Evolutionary conservation across 2,888 invertebrate genomes (phyloP), one percentile per base, ranked within the genome.

Genomic region (Scotopteryx bipunctaria): DNA sequence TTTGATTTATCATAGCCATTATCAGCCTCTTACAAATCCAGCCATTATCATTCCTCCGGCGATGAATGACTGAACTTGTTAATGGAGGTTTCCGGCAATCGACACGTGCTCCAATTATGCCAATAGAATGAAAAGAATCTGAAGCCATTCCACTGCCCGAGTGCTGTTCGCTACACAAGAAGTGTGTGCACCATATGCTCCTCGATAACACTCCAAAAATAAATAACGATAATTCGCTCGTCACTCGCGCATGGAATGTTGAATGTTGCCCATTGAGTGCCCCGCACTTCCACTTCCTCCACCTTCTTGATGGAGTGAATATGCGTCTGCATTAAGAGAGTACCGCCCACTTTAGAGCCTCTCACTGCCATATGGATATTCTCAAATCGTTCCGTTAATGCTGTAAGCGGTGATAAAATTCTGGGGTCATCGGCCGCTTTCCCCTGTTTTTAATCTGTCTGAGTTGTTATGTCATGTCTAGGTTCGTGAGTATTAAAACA

Each of bases 361-460:
- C 59, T 61, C 55, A 61, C 63, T 56, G 58, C 63, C 70, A 67
- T 67, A 69, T 69, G 70, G 63, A 64, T 73, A 70, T 73, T 70
- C 71, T 72, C 65, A 74, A 75, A 73, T 69, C 67, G 69, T 69
- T 71, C 65, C 69, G 66, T 61, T 69, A 69, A 59, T 73, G 66
- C 70, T 66, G 61, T 69, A 69, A 61, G 64, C 66, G 64, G 57
- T 71, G 76, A 78, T 79, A 76, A 74, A 70, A 60, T 57, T 69
- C 69, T 69, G 71, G 72, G 82, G 81, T 83, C 79, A 72, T 69
- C 71, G 78, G 55, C 78, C 83, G 81, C 85, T 85, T 85, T 86
- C 86, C 82, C 81, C 66, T 60, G 64, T 68, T 15, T 32, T 68
- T 65, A n/a, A 55, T 71, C 60, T 73, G 69, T 72, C 63, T 50